Conservation (phyloP, 2,888 invertebrate species). For the Eupeodes latifasciatus region DNA sequence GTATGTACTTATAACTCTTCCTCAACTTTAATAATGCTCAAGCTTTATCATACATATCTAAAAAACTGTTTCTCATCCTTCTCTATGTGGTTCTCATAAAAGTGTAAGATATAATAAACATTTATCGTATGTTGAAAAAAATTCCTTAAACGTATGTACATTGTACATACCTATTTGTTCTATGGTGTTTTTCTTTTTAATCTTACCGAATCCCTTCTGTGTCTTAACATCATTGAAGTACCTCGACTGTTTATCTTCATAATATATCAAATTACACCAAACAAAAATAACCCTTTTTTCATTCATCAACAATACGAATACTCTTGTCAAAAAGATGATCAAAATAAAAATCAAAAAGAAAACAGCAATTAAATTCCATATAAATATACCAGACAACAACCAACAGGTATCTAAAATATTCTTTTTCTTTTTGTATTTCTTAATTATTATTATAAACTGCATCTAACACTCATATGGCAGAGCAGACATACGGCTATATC, state of each 20-base stretch:
- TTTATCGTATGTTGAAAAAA: too few species aligned
- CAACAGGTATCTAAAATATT: slow-evolving; percentile 12
- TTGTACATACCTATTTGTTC: too few species aligned
- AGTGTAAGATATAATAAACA: too few species aligned
- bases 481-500: neutral
- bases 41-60: too few species aligned
- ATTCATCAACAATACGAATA: neutral
- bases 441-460: slow-evolving; percentile 11
- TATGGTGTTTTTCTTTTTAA: neutral
- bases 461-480: neutral
- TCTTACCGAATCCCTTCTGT: neutral
- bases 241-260: neutral
- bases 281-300: neutral
- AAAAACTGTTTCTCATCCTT: too few species aligned
- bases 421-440: neutral
- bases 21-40: too few species aligned
- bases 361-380: slow-evolving; percentile 15
- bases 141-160: neutral
- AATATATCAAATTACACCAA: slow-evolving; percentile 16
- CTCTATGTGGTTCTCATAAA: too few species aligned
- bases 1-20: too few species aligned
- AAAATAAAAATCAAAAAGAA: neutral
- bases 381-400: neutral
- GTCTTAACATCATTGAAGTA: neutral
- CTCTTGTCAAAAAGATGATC: slow-evolving; percentile 5